A percentile compares a stretch with the other conserved stretches of the same genome.
Conservation (phyloP, 2,113 vertebrate genomes). For the Buteo buteo region DNA sequence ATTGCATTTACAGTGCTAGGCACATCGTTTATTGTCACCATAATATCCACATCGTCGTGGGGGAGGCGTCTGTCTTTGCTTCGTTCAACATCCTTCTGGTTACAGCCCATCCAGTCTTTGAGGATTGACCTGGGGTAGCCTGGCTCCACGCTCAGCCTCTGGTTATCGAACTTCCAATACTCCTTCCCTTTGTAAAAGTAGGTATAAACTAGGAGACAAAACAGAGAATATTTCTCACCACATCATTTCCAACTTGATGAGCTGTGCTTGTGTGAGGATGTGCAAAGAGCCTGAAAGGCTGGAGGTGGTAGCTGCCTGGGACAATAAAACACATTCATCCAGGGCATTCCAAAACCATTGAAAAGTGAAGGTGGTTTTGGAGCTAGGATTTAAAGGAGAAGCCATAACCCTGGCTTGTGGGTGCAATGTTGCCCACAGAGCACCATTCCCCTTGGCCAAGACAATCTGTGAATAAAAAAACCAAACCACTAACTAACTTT, state of each 20-base stretch:
- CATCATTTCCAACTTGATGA: background rate
- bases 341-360: background rate
- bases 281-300: background rate
- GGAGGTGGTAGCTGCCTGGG: background rate
- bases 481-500: background rate
- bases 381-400: background rate
- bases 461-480: background rate
- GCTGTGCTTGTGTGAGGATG: background rate
- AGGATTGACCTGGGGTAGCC: slow-evolving; percentile 95
- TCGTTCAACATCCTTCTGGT: slow-evolving; percentile 89
- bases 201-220: slow-evolving; percentile 86
- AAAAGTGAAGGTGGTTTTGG: background rate
- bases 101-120: slow-evolving; percentile 98
- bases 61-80: slow-evolving; percentile 89
- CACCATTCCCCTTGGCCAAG: background rate
- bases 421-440: background rate
- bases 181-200: slow-evolving; percentile 99
- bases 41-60: slow-evolving; percentile 94
- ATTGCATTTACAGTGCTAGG: slow-evolving; percentile 95
- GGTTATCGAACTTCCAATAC: slow-evolving; percentile 99
- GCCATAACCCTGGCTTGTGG: background rate
- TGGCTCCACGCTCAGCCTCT: slow-evolving; percentile 91
- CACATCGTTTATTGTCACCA: slow-evolving; percentile 94
- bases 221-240: slow-evolving; percentile 2
- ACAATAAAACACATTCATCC: background rate